Conservation (phyloP, 2,797 vertebrate species). For the Microchirus variegatus region DNA sequence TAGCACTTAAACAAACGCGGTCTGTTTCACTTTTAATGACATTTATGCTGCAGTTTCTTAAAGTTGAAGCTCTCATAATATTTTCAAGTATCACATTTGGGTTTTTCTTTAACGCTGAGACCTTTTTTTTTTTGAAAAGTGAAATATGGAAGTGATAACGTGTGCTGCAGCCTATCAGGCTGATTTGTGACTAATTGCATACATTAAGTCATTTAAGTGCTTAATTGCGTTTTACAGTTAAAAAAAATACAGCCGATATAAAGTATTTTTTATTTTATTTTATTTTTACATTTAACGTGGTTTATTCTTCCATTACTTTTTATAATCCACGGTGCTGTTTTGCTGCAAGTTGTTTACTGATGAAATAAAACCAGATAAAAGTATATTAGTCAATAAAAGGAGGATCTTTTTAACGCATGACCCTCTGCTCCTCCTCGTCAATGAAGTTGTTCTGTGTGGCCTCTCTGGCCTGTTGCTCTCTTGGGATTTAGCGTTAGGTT, state of each 20-base stretch:
- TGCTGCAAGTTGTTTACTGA: constrained; percentile 26
- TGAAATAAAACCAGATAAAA: constrained; percentile 22
- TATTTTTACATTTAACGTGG: constrained; percentile 8
- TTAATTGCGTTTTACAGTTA: constrained; percentile 34
- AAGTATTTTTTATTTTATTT: constrained; percentile 10
- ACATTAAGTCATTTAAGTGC: constrained; percentile 22
- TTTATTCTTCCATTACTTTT: constrained; percentile 7
- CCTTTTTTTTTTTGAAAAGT: constrained; percentile 1
- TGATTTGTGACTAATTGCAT: constrained; percentile 33
- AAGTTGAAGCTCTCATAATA: constrained; percentile 7
- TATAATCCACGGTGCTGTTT: constrained; percentile 8
- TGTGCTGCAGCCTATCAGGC: constrained; percentile 17
- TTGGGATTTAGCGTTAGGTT: constrained; percentile 83
- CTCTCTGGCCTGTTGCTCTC: constrained; percentile 83
- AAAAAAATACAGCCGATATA: neutral
- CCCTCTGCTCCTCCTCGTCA: constrained; percentile 63
- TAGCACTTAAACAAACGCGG: constrained; percentile 14
- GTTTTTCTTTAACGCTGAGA: constrained; percentile 2
- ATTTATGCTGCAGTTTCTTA: neutral
- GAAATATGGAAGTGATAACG: constrained; percentile 7
- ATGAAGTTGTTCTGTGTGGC: constrained; percentile 76
- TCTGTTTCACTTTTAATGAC: neutral
- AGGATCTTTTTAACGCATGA: constrained; percentile 43
- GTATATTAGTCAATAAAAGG: constrained; percentile 25
- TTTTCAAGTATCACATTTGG: constrained; percentile 10